Conservation (phyloP, 1,140 invertebrate species). For the Heliconius melpomene region DNA sequence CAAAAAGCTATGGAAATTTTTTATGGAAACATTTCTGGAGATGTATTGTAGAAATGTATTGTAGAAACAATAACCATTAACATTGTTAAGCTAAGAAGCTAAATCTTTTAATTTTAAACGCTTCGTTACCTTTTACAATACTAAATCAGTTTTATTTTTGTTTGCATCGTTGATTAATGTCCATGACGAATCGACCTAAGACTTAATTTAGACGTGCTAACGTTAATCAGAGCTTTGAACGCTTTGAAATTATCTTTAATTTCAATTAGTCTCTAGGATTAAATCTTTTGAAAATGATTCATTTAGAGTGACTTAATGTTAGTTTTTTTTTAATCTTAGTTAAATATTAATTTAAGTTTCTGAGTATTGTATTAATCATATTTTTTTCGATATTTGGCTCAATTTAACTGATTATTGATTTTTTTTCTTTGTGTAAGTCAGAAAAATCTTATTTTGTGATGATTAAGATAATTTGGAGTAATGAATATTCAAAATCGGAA, state of each 20-base stretch:
- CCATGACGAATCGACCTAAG: not conserved
- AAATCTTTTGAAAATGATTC: not conserved
- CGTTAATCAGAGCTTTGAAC: not conserved
- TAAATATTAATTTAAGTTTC: not conserved
- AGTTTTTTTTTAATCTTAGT: not conserved
- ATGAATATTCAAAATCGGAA: no score
- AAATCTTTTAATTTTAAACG: not conserved
- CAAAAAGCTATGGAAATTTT: not conserved
- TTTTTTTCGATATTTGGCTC: not conserved
- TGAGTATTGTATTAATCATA: not conserved
- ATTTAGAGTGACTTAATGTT: not conserved
- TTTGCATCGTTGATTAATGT: not conserved
- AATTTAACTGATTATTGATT: not conserved
- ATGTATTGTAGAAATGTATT: not conserved
- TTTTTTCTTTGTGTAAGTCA: no score
- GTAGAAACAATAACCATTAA: not conserved
- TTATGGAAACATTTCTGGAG: not conserved
- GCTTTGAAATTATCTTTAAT: not conserved
- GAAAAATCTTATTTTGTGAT: no score
- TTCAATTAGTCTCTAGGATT: not conserved
- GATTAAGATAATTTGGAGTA: no score
- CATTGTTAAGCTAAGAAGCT: not conserved
- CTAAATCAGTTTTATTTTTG: not conserved
- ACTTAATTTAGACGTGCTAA: conserved; percentile 5
- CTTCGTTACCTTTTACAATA: conserved; percentile 14